A percentile compares a stretch with the other conserved stretches of the same genome.
These are phyloP conservation scores for Drosophila triauraria DNA, from an alignment of 1,140 invertebrate species.

Conservation along the genomic window DNA sequence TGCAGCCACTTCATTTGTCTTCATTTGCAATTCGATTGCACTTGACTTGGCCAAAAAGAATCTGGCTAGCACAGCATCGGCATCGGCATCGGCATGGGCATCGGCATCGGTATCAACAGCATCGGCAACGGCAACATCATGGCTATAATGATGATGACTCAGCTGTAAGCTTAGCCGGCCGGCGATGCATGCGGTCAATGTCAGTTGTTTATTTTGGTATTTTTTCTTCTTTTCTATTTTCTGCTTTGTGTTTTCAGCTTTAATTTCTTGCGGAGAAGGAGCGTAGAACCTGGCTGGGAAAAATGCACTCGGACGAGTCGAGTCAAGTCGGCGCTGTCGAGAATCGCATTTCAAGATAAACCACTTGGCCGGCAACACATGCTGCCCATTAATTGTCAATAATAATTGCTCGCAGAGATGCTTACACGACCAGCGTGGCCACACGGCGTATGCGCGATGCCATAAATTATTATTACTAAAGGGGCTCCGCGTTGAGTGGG, in stretches of 20 bases:
- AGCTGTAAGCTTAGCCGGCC: constrained; percentile 60
- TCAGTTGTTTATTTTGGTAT: constrained; percentile 40
- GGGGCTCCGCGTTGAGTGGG: constrained; percentile 31
- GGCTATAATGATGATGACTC: constrained; percentile 63
- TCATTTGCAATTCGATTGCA: constrained; percentile 77
- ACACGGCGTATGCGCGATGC: constrained; percentile 59
- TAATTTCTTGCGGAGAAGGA: background rate
- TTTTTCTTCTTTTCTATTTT: background rate
- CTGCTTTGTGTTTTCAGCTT: background rate
- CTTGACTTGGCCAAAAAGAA: constrained; percentile 57
- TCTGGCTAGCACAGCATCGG: constrained; percentile 27
- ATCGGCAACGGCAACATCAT: background rate
- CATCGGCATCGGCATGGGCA: background rate
- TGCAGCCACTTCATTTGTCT: constrained; percentile 59
- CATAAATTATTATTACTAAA: constrained; percentile 55
- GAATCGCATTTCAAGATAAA: constrained; percentile 70
- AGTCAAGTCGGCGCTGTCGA: constrained; percentile 29
- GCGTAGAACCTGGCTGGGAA: constrained; percentile 8
- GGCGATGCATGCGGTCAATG: constrained; percentile 75
- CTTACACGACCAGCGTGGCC: constrained; percentile 18
- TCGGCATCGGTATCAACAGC: background rate
- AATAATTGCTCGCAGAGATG: constrained; percentile 58
- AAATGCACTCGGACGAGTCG: constrained; percentile 35
- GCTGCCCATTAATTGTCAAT: constrained; percentile 69
- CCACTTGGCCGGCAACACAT: constrained; percentile 58